Conservation (phyloP, 2,113 vertebrate species). For the Sapajus apella region DNA sequence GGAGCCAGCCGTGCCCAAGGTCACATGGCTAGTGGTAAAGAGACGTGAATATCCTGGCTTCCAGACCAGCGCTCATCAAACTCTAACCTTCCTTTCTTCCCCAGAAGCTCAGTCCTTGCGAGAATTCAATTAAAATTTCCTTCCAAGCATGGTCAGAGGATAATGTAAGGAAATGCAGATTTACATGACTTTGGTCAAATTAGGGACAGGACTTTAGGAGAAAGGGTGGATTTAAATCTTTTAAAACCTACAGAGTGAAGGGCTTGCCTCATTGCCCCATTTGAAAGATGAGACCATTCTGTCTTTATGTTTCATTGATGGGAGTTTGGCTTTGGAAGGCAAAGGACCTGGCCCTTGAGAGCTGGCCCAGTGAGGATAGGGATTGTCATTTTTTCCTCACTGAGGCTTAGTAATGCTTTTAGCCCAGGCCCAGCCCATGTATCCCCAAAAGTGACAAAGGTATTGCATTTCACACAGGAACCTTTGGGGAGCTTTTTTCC, state of each 20-base stretch:
- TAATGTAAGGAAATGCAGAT: background rate
- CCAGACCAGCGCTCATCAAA: background rate
- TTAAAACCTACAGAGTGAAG: background rate
- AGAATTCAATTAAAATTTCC: background rate
- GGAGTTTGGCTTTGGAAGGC: background rate
- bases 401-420: background rate
- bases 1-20: background rate
- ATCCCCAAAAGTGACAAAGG: background rate
- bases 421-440: background rate
- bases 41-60: background rate
- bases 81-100: background rate
- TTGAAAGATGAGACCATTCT: background rate
- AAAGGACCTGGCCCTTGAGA: background rate
- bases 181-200: background rate
- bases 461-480: background rate
- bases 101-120: background rate
- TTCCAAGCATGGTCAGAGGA: background rate
- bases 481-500: background rate
- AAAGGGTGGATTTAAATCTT: background rate
- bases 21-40: background rate
- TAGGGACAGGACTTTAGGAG: background rate
- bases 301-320: background rate
- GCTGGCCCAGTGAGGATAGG: too few species aligned
- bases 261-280: background rate
- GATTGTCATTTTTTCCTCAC: background rate